Percentiles rank a stretch among this genome's conserved stretches.
These are phyloP conservation scores for Eurosta solidaginis DNA, from an alignment of 1,140 invertebrate genomes.

Conservation along the genomic window DNA sequence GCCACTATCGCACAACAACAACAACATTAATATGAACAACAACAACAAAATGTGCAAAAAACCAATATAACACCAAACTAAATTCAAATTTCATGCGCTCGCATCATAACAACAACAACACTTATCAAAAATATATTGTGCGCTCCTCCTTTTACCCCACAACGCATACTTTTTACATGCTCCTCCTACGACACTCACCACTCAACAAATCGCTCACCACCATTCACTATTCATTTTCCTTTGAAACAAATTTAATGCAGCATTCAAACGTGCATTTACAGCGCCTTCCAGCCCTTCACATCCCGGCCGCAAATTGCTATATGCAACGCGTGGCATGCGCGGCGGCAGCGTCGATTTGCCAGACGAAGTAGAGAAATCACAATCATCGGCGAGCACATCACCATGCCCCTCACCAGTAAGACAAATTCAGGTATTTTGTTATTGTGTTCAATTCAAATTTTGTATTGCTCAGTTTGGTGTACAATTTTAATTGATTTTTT, in stretches of 20 bases:
- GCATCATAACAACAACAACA: not conserved
- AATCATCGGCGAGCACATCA: constrained; percentile 88
- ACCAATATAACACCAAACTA: not conserved
- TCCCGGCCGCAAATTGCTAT: constrained; percentile 74
- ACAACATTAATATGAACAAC: not conserved
- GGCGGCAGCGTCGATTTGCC: constrained; percentile 92
- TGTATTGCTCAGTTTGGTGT: not conserved
- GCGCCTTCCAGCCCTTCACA: constrained; percentile 86
- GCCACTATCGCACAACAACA: not conserved
- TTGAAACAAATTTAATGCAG: constrained; percentile 28
- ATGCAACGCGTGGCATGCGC: constrained; percentile 74
- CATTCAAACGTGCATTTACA: constrained; percentile 60
- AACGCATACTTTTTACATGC: not conserved
- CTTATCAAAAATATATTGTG: too few species aligned
- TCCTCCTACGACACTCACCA: not conserved
- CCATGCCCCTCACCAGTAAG: constrained; percentile 86
- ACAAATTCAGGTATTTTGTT: constrained; percentile 59
- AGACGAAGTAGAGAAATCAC: constrained; percentile 88
- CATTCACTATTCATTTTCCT: not conserved
- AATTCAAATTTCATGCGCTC: not conserved
- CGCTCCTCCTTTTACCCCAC: not conserved
- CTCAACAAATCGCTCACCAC: not conserved
- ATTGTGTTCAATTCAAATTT: constrained; percentile 16
- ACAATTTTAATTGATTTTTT: not conserved
- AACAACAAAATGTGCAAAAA: not conserved